Percentiles rank a stretch among this genome's conserved stretches.
Evolutionary conservation across 2,113 vertebrate species (phyloP).

Genomic region (Caranx ignobilis): DNA sequence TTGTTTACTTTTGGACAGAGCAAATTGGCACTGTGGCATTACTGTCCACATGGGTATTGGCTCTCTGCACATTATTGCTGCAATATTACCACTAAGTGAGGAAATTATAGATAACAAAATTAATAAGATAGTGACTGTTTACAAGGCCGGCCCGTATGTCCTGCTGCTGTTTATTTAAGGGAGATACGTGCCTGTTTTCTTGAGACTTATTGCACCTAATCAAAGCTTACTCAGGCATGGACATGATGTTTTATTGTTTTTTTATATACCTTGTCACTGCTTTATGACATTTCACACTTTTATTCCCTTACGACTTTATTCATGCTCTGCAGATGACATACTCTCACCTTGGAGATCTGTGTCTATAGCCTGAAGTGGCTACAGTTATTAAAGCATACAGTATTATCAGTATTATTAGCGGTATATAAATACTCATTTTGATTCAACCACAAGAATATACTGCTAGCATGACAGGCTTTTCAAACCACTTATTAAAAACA

Average conservation of each 20-base stretch:
- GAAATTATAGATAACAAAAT: conserved; percentile 36
- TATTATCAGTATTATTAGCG: conserved; percentile 24
- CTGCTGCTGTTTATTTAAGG: conserved; percentile 18
- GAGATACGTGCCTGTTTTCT: background rate
- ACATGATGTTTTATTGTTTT: background rate
- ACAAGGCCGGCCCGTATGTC: conserved; percentile 12
- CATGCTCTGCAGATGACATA: background rate
- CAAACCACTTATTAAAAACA: conserved; percentile 73
- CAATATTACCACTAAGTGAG: conserved; percentile 25
- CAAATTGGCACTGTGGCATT: conserved; percentile 37
- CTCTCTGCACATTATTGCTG: conserved; percentile 24
- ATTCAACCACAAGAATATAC: conserved; percentile 37
- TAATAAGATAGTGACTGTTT: conserved; percentile 36
- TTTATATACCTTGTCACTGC: background rate
- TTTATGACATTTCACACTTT: background rate
- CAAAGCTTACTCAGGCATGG: background rate
- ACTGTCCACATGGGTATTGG: conserved; percentile 41
- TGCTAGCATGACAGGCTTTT: conserved; percentile 54
- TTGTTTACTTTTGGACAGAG: conserved; percentile 55
- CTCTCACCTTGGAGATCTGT: background rate
- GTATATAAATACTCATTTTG: conserved; percentile 66
- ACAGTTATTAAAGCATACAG: background rate
- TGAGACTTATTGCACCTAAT: background rate
- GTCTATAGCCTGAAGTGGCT: background rate
- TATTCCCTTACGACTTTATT: too few species aligned